Base-by-base conservation (phyloP, 2,797 vertebrate genomes). In the Poecile montanus region DNA sequence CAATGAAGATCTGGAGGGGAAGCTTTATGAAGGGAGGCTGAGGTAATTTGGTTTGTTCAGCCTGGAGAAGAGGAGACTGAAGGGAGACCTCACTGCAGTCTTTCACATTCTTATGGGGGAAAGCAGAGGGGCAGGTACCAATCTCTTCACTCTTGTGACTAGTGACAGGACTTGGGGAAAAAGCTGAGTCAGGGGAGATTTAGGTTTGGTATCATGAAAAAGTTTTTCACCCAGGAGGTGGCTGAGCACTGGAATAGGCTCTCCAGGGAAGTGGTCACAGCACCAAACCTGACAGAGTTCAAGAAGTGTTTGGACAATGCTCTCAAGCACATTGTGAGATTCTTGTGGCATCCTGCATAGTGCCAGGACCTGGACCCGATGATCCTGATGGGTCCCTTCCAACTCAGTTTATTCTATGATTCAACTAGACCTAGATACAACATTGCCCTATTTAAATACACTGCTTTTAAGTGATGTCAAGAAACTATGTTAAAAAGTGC, bases 361-460 rank as follows among this genome's bases (percentile, higher is more conserved):
- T 0, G 0, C 3, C 40, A 77, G 40, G 26, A 84, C 22, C 23
- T 23, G 22, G 30, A 58, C 45, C 47, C 0, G 0, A 51, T 40
- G 20, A 76, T 36, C 26, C 34, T 60, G 13, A 54, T 17, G 22
- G 26, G 21, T 14, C 3, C 30, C 47, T 48, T 84, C 21, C 11
- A 53, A 29, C 26, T 72, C 73, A 48, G 53, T 26, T 66, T 60
- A 51, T 65, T 63, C 44, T 66, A 4, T 14, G 15, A 47, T 42
- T 66, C 44, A 76, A n/a, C 15, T 7, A 77, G 36, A 73, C 29
- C 20, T 48, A 94, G 60, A 82, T 38, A 66, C 42, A 82, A 32
- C 18, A 62, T 48, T 45, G 32, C 36, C 30, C 51, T 56, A 68
- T 54, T 73, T 65, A 77, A 92, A 88, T 26, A 58, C 5, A 29